Base-by-base conservation (phyloP, 2,888 invertebrate genomes). In the Drosophila paramelanica region DNA sequence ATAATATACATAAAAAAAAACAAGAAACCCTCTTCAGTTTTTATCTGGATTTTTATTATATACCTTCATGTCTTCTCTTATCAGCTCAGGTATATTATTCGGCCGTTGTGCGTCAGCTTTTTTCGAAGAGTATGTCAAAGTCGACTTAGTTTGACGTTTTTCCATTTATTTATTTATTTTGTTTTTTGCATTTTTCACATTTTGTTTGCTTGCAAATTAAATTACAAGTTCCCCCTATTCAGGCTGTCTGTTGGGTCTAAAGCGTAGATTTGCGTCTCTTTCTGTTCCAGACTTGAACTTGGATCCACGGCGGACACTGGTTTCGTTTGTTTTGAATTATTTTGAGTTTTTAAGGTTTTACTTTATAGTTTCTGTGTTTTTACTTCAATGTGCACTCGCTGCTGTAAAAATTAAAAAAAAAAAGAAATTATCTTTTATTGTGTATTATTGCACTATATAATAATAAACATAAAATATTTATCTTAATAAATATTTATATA, bases 131-230 rank as follows among this genome's bases (percentile, higher is more conserved):
- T 43, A 71, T 62, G 49, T 59, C 5, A 11, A 0, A 10, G 41
- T 52, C 61, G 62, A 58, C 31, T 39, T 43, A 3, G 20, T 36
- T 39, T 5, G 11, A 8, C 1, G 20, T 1, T 38, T 46, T 39
- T 61, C 23, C 39, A 20, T 36, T 36, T 10, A 55, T 55, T 42
- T 62, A 38, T 5, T 8, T 39, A 6, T 36, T 14, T 10, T 57
- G 27, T 39, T 8, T 36, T 14, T 10, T 57, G 27, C 46, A 45
- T 67, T 65, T 46, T 43, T 4, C 56, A 47, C 42, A 39, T 66
- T 68, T 71, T 71, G 72, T 71, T 79, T 73, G 57, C 56, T 61
- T 60, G 75, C 80, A 89, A 90, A 90, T 89, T 88, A 71, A 89
- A 90, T 90, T 90, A 89, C 49, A 38, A 57, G 14, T 55, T 50